These are phyloP conservation scores for Pipistrellus pipistrellus DNA, from an alignment of 2,797 vertebrate genomes.

Conservation along the genomic window DNA sequence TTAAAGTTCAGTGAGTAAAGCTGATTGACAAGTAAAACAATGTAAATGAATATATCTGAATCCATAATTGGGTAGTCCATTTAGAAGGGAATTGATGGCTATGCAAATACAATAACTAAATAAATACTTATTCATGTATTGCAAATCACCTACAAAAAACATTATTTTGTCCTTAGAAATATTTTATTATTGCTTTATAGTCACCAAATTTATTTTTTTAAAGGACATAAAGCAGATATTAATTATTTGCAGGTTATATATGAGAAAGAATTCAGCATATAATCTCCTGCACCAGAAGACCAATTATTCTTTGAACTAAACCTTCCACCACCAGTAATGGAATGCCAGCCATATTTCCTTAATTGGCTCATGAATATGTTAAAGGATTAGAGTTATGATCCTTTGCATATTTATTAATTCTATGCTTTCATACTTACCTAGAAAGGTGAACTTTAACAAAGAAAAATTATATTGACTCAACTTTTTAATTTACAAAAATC, in stretches of 20 bases:
- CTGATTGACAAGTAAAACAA: constrained; percentile 67
- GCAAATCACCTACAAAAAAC: constrained; percentile 26
- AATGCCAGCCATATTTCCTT: constrained; percentile 72
- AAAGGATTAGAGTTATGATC: constrained; percentile 62
- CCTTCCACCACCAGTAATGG: constrained; percentile 64
- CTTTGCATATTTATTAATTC: constrained; percentile 72
- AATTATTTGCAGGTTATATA: constrained; percentile 63
- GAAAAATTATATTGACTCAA: constrained; percentile 50
- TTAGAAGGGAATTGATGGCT: constrained; percentile 55
- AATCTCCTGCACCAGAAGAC: constrained; percentile 59
- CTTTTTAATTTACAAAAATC: constrained; percentile 44
- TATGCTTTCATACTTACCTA: constrained; percentile 68
- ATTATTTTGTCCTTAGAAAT: constrained; percentile 58
- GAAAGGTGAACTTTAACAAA: constrained; percentile 66
- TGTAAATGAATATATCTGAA: constrained; percentile 69
- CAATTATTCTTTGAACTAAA: constrained; percentile 76
- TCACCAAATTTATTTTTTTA: constrained; percentile 58
- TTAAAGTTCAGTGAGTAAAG: constrained; percentile 64
- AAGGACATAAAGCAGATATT: constrained; percentile 41
- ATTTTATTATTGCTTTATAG: constrained; percentile 45
- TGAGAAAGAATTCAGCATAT: constrained; percentile 54
- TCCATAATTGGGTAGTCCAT: not conserved
- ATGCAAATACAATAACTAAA: constrained; percentile 7
- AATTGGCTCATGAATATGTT: constrained; percentile 81
- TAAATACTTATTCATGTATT: constrained; percentile 47